Evolutionary conservation across 2,113 vertebrate species (phyloP).

Genomic region (Melanotaenia duboulayi): DNA sequence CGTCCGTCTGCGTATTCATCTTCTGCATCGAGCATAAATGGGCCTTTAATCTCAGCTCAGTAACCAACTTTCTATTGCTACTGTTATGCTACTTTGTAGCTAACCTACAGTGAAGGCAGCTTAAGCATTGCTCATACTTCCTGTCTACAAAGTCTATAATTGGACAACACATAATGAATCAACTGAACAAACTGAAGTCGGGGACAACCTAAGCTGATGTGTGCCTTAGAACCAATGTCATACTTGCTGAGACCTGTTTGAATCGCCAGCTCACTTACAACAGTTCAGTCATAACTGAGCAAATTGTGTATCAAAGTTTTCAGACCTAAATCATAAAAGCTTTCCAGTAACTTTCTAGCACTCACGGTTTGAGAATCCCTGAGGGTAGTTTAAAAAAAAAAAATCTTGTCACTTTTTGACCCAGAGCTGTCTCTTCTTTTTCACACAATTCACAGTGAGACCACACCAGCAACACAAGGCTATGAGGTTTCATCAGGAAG

Average conservation of each 20-base stretch:
- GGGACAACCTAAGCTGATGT: not conserved
- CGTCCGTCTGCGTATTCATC: no score
- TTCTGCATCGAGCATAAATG: no score
- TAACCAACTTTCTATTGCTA: not conserved
- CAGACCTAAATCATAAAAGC: constrained; percentile 5
- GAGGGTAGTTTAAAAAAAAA: constrained; percentile 18
- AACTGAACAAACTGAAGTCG: not conserved
- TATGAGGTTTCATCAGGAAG: constrained; percentile 4
- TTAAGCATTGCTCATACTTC: no score
- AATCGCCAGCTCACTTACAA: constrained; percentile 16
- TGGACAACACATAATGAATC: not conserved
- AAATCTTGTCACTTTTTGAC: constrained; percentile 27
- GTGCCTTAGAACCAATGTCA: not conserved
- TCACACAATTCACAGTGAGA: not conserved
- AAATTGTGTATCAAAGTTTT: constrained; percentile 19
- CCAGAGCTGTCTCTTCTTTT: constrained; percentile 28
- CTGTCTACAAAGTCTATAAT: no score
- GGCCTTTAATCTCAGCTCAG: not conserved
- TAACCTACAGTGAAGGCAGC: not conserved
- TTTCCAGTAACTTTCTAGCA: constrained; percentile 6
- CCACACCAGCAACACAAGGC: not conserved
- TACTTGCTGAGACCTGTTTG: not conserved
- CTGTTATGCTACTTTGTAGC: not conserved
- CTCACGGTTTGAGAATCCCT: constrained; percentile 7
- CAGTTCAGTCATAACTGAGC: constrained; percentile 13